A percentile compares a stretch with the other conserved stretches of the same genome.
Conservation (phyloP, 2,113 vertebrate species). For the Psammodynastes pulverulentus region DNA sequence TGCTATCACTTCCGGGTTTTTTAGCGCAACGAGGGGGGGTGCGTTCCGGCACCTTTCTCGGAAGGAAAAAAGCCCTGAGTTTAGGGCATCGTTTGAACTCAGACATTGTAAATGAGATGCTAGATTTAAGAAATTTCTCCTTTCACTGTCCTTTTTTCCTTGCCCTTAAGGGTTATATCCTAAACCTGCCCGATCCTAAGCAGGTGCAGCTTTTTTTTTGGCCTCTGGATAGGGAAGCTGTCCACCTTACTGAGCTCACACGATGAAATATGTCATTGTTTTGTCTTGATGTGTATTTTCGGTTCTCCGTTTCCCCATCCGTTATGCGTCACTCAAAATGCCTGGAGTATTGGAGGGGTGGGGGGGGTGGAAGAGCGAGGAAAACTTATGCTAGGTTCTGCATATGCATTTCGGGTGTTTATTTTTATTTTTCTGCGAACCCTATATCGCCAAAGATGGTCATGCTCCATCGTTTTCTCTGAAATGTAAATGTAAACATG, state of each 20-base stretch:
- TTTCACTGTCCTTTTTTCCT: background rate
- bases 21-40: too few species aligned
- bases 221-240: background rate
- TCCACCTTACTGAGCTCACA: background rate
- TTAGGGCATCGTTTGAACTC: background rate
- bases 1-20: too few species aligned
- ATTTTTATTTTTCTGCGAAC: background rate
- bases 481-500: constrained; percentile 13
- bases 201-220: background rate
- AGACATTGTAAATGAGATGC: background rate
- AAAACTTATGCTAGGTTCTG: background rate
- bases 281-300: background rate
- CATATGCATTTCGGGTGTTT: background rate
- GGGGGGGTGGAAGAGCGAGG: too few species aligned
- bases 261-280: background rate
- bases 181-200: background rate
- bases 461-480: background rate
- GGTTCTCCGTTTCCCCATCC: background rate
- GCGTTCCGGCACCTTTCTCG: too few species aligned
- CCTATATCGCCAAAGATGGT: background rate
- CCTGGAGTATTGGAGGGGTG: background rate
- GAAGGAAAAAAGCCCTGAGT: too few species aligned
- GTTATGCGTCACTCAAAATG: background rate
- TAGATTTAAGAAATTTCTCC: background rate
- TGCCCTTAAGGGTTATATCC: background rate